Base-by-base conservation (phyloP, 1,140 invertebrate species). In the Nymphalis io region DNA sequence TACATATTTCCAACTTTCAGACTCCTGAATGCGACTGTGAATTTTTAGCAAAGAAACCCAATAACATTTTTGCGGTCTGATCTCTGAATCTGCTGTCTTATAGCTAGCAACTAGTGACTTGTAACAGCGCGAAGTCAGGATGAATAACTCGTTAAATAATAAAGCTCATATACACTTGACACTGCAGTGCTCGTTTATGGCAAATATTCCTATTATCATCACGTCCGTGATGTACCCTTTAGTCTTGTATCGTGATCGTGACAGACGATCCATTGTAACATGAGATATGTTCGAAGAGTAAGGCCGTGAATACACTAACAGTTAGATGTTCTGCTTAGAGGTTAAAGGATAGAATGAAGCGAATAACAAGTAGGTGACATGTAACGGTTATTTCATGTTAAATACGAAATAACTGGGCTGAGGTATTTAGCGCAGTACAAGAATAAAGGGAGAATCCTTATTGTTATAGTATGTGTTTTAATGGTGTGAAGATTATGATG, bases 321-420 rank as follows among this genome's bases (percentile, higher is more conserved):
- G 46, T 51, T 51, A 48, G 44, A 8, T 48, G 15, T 48, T 12
- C 42, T 15, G 42, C 13, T 46, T 46, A 46, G 42, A 46, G 42
- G 42, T 46, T 46, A n/a, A 46, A 33, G 27, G 27, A 33, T 33
- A 0, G 5, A 33, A 33, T 8, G 27, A 33, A 46, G 5, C 15
- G 42, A 46, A 46, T 46, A n/a, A 46, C 42, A 46, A 46, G n/a
- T 46, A 15, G 42, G 3, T 33, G 27, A 33, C 6, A 33, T 33
- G 42, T n/a, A 46, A 46, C 42, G n/a, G 42, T n/a, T 46, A n/a
- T 46, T 46, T 46, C 13, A n/a, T 46, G 42, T 46, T 46, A 46
- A 46, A 42, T n/a, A n/a, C 42, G 40, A n/a, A 42, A 42, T 42
- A 46, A n/a, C 15, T 46, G 42, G n/a, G 42, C 3, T 46, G 42